A percentile compares a stretch with the other conserved stretches of the same genome.
These are phyloP conservation scores for Scaptomyza hsui DNA, from an alignment of 1,140 invertebrate species.

Conservation along the genomic window DNA sequence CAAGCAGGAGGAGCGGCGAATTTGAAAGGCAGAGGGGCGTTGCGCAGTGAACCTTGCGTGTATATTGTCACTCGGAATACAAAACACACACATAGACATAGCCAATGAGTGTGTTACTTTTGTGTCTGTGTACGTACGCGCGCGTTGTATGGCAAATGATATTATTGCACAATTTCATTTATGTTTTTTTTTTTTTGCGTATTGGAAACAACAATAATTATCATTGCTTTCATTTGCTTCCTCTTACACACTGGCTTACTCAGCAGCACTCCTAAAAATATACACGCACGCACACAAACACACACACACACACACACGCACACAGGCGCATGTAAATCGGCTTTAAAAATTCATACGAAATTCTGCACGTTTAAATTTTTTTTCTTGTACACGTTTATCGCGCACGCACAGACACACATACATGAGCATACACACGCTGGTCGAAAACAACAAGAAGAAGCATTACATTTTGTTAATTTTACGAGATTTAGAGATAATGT, in stretches of 20 bases:
- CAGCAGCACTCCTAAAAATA: slow-evolving; percentile 46
- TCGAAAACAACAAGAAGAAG: slow-evolving; percentile 60
- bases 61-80: slow-evolving; percentile 66
- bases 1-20: slow-evolving; percentile 3
- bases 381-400: slow-evolving; percentile 76
- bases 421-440: slow-evolving; percentile 34
- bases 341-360: slow-evolving; percentile 72
- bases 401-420: slow-evolving; percentile 40
- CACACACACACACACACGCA: slow-evolving; percentile 13
- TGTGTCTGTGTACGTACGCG: slow-evolving; percentile 44
- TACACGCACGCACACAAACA: slow-evolving; percentile 24
- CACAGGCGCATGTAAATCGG: slow-evolving; percentile 50
- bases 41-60: slow-evolving; percentile 77
- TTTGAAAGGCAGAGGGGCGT: slow-evolving; percentile 45
- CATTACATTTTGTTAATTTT: slow-evolving; percentile 41
- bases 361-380: slow-evolving; percentile 77
- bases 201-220: slow-evolving; percentile 36
- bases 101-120: slow-evolving; percentile 12
- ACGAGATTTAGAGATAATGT: slow-evolving; percentile 14
- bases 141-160: slow-evolving; percentile 42
- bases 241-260: slow-evolving; percentile 39
- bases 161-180: slow-evolving; percentile 78
- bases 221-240: slow-evolving; percentile 47
- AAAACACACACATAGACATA: slow-evolving; percentile 47
- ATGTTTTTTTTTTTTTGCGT: slow-evolving; percentile 57